Evolutionary conservation across 2,797 vertebrate species (phyloP).

Genomic region (Diceros bicornis): DNA sequence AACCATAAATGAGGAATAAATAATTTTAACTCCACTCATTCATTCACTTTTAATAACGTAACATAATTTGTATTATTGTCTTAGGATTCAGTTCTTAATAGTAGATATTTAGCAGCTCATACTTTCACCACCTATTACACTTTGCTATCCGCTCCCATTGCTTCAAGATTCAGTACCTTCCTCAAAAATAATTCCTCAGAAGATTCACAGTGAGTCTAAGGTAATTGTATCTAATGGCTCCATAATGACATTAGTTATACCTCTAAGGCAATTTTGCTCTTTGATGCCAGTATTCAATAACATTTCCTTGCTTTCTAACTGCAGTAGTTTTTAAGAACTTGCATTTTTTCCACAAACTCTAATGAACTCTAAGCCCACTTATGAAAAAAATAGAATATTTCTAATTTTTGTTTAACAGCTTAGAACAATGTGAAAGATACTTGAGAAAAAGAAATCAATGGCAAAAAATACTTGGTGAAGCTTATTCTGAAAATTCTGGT

Average conservation of each 20-base stretch:
- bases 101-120: neutral
- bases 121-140: neutral
- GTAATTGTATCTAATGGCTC: slow-evolving; percentile 52
- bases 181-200: slow-evolving; percentile 31
- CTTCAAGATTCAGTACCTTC: slow-evolving; percentile 26
- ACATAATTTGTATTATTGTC: slow-evolving; percentile 27
- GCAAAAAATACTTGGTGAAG: neutral
- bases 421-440: slow-evolving; percentile 34
- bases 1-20: slow-evolving; percentile 53
- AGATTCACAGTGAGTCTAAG: neutral
- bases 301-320: slow-evolving; percentile 61
- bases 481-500: neutral
- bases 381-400: neutral
- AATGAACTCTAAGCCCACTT: slow-evolving; percentile 41
- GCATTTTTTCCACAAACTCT: slow-evolving; percentile 13
- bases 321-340: slow-evolving; percentile 51
- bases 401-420: slow-evolving; percentile 44
- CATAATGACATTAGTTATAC: slow-evolving; percentile 63
- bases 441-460: slow-evolving; percentile 29
- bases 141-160: neutral
- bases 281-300: slow-evolving; percentile 37
- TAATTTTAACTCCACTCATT: neutral
- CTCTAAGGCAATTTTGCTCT: slow-evolving; percentile 49
- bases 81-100: slow-evolving; percentile 47
- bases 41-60: slow-evolving; percentile 22